Base-by-base conservation (phyloP, 1,140 invertebrate species). In the Orius laevigatus region DNA sequence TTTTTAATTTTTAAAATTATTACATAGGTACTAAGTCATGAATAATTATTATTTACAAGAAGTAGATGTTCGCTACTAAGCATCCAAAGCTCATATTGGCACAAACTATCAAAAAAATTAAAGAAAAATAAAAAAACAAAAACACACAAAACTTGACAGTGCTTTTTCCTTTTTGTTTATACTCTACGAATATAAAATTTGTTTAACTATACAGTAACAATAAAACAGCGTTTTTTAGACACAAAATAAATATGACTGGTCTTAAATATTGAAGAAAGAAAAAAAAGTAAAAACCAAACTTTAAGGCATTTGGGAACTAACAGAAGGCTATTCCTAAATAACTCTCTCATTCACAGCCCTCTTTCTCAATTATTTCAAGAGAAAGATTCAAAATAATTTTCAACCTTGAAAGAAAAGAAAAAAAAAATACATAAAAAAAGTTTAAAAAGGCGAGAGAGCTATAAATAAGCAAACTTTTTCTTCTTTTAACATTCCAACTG, bases 151-250 rank as follows among this genome's bases (percentile, higher is more conserved):
- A 33, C 45, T 14, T 41, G 49, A 51, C 36, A 46, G 49, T 51
- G 49, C 49, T 36, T 51, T 15, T 36, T 44, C 36, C 36, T 46
- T 36, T 44, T 46, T 46, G 39, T 36, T 32, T 16, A 39, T 48
- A 46, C 12, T 42, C 44, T 51, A 51, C 39, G 19, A 36, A 46
- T 51, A 51, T 51, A 51, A 51, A 51, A 46, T 51, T 46, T 51
- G 20, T 36, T 46, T 51, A 33, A 51, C 49, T 51, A 46, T 51
- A 51, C 49, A 51, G 34, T 44, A 51, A 51, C 49, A 51, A 44
- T 51, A 44, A 51, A 51, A 51, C 35, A 51, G 49, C 25, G 25
- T 25, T 25, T 25, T 25, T 25, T 25, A 25, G 25, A 25, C 25
- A 25, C 25, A 25, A 25, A 25, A 25, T 25, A 25, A 25, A 35